phyloP scores from a whole-genome alignment of 2,888 invertebrate species.

The Rhabditoides inermis region DNA sequence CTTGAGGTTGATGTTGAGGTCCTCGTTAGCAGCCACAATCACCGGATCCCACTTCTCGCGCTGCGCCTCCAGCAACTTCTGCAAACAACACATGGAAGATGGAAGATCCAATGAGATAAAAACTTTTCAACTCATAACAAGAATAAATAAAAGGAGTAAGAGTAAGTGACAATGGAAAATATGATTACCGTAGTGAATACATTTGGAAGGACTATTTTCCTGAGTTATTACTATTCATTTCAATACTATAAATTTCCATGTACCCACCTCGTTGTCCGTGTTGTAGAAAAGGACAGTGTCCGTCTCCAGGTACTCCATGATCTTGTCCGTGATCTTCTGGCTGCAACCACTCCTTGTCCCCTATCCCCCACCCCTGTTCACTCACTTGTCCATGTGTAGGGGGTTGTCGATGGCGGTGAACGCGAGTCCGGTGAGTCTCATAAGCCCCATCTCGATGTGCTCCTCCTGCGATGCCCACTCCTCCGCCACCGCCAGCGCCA shows the following conservation, averaged over 20 bases:
- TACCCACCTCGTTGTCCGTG: constrained; percentile 60
- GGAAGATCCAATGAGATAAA: no score
- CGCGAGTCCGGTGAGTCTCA: constrained; percentile 71
- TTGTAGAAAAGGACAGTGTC: constrained; percentile 56
- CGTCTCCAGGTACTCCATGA: constrained; percentile 66
- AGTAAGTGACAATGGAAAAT: neutral
- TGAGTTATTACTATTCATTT: neutral
- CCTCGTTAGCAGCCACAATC: constrained; percentile 54
- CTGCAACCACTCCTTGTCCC: constrained; percentile 13
- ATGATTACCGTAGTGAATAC: neutral
- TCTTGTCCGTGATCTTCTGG: constrained; percentile 55
- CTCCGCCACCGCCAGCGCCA: constrained; percentile 82
- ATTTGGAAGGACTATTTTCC: neutral
- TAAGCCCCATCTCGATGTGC: constrained; percentile 57
- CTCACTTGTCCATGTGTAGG: constrained; percentile 63
- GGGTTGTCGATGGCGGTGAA: constrained; percentile 90
- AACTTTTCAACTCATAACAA: no score
- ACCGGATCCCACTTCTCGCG: constrained; percentile 78
- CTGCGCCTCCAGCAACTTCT: constrained; percentile 68
- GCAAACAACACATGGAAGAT: no score
- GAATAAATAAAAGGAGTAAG: no score
- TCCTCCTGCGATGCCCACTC: constrained; percentile 87
- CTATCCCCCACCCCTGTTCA: neutral
- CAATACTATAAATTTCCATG: neutral
- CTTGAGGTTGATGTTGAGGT: constrained; percentile 18